Conservation (phyloP, 2,888 invertebrate genomes). For the Scaptodrosophila latifasciaeformis region DNA sequence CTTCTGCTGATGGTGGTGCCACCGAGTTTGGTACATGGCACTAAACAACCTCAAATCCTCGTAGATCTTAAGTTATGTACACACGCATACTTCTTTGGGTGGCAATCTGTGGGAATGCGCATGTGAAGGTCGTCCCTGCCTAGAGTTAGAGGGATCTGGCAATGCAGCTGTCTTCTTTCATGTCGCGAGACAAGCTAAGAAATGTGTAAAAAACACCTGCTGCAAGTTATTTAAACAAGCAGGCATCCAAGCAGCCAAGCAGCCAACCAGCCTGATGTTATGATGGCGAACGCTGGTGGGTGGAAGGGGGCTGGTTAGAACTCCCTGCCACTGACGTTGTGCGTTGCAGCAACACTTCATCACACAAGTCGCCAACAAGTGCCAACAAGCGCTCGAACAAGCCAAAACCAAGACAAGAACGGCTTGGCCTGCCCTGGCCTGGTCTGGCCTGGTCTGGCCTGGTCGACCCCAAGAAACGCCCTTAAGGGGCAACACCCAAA, state of each 20-base stretch:
- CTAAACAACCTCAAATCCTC: slow-evolving; percentile 70
- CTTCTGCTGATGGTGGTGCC: neutral
- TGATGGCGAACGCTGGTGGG: slow-evolving; percentile 1
- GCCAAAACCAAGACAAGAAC: slow-evolving; percentile 15
- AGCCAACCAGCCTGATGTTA: neutral
- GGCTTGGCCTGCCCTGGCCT: no score
- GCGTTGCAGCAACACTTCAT: slow-evolving; percentile 56
- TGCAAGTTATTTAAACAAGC: slow-evolving; percentile 61
- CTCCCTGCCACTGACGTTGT: slow-evolving; percentile 13
- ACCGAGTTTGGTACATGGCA: slow-evolving; percentile 55
- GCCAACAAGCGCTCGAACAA: slow-evolving; percentile 37
- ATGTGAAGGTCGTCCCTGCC: slow-evolving; percentile 4
- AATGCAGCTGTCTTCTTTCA: slow-evolving; percentile 63
- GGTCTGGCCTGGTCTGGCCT: no score
- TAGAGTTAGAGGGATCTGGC: slow-evolving; percentile 11
- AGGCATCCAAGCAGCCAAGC: neutral
- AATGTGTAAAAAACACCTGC: slow-evolving; percentile 70
- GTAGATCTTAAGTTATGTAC: slow-evolving; percentile 67
- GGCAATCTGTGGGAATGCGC: slow-evolving; percentile 10
- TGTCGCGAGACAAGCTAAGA: slow-evolving; percentile 55
- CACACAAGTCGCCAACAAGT: slow-evolving; percentile 52
- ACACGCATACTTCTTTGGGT: slow-evolving; percentile 25
- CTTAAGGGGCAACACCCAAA: slow-evolving; percentile 54
- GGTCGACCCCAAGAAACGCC: slow-evolving; percentile 14
- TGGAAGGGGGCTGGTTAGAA: slow-evolving; percentile 9